Evolutionary conservation across 2,113 vertebrate species (phyloP), one percentile per base, ranked within the genome.

Genomic region (Dinomys branickii): DNA sequence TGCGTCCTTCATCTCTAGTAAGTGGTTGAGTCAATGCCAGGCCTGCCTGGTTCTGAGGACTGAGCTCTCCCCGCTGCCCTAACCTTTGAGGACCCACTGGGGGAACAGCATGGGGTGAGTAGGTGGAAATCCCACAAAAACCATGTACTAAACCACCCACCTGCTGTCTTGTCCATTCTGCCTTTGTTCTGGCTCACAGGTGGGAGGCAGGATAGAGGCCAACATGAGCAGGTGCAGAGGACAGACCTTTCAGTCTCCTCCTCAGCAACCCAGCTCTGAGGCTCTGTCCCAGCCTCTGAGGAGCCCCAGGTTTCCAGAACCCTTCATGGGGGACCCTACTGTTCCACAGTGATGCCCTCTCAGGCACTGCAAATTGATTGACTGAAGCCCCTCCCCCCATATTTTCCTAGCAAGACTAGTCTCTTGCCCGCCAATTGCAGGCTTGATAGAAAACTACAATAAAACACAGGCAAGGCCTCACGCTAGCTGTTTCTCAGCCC

Each of bases 401-500:
- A 0, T 63, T 83, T 92, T 88, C 69, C n/a, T 9, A 75, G 20
- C 19, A 33, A 10, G 33, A 56, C 22, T 41, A 85, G 58, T 50
- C 30, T 86, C 44, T 81, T 93, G 22, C n/a, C 69, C 30, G 26
- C 41, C 65, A 44, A 92, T 44, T 83, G 35, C 54, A 85, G 50
- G 47, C 17, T 67, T 41, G 67, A 73, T 10, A 82, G 54, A 13
- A 82, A 52, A 33, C 11, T 44, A 35, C 94, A 28, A 54, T 30
- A 5, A 41, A 58, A 85, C 38, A 10, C 6, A 61, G 88, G 61
- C 24, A 67, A 93, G 54, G 61, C 38, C 24, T 20, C 11, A 0
- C 54, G 22, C 56, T 81, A 44, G 33, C 63, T 82, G 12, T 80
- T 77, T 61, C 33, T 96, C 52, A 96, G 33, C n/a, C 52, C 67